Conservation (phyloP, 2,113 vertebrate genomes). For the Rhagologus leucostigma region DNA sequence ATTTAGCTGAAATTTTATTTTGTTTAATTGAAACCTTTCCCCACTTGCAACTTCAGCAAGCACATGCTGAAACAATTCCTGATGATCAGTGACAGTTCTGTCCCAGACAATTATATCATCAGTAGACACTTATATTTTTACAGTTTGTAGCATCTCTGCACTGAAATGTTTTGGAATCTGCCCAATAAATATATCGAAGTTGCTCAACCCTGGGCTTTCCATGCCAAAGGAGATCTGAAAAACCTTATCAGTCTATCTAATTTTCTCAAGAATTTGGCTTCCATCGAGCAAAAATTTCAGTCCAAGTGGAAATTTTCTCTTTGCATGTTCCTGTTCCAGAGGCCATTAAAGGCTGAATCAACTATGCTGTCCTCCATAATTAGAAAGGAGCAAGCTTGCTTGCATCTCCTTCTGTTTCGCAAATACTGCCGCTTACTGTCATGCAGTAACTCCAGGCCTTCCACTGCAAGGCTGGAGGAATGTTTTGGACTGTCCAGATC, state of each 20-base stretch:
- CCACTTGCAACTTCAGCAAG: not conserved
- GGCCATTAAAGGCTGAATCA: constrained; percentile 31
- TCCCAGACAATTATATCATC: constrained; percentile 16
- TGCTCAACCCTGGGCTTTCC: constrained; percentile 2
- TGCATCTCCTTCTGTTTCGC: constrained; percentile 22
- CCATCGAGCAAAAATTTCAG: not conserved
- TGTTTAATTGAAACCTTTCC: constrained; percentile 21
- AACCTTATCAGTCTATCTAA: constrained; percentile 4
- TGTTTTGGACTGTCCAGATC: not conserved
- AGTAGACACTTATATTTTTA: constrained; percentile 2
- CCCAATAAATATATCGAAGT: not conserved
- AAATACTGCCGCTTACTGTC: constrained; percentile 40
- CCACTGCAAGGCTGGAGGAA: constrained; percentile 1
- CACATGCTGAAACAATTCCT: not conserved
- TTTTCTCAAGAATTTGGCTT: constrained; percentile 40
- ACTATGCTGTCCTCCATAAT: not conserved
- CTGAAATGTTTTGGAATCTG: constrained; percentile 16
- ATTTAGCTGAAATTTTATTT: not conserved
- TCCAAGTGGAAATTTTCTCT: constrained; percentile 39
- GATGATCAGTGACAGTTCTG: constrained; percentile 9
- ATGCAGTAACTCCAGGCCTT: not conserved
- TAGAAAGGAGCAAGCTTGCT: not conserved
- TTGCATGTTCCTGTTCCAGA: not conserved
- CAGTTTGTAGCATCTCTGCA: not conserved
- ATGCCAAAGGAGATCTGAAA: constrained; percentile 12